Conservation (phyloP, 2,888 invertebrate genomes). For the Odontocolon sp. region DNA sequence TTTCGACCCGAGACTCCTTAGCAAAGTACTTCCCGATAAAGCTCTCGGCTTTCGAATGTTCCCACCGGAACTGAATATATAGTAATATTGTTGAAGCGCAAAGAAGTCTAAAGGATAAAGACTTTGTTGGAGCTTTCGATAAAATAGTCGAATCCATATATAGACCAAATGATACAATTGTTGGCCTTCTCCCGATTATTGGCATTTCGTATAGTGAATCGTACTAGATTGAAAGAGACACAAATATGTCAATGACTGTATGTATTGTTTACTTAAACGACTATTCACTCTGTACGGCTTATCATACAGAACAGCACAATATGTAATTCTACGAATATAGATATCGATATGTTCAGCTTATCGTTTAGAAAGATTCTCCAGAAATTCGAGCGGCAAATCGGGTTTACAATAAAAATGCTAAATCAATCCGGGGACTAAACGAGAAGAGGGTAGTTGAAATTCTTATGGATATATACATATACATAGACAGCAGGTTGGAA, state of each 20-base stretch:
- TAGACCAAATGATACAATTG: not conserved
- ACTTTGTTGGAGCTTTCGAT: not conserved
- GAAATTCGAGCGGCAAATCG: constrained; percentile 44
- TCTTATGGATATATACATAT: constrained; percentile 25
- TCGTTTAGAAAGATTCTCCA: constrained; percentile 36
- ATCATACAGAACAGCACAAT: no score
- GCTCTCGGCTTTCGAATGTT: not conserved
- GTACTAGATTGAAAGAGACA: no score
- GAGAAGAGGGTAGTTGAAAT: constrained; percentile 27
- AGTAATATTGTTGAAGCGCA: constrained; percentile 1
- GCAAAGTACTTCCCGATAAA: constrained; percentile 1
- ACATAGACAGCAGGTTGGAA: no score
- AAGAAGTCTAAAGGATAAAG: not conserved
- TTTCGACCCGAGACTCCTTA: no score
- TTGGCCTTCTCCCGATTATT: no score
- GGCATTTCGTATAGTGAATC: no score
- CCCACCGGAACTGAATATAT: constrained; percentile 2
- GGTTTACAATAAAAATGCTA: constrained; percentile 54
- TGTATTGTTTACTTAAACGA: no score
- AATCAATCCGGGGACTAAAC: constrained; percentile 46
- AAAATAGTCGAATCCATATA: not conserved
- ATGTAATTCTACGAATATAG: no score
- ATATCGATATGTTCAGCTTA: constrained; percentile 46
- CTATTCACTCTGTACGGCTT: no score
- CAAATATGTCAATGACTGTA: no score